Evolutionary conservation across 2,113 vertebrate genomes (phyloP).

Genomic region (Chloebia gouldiae): DNA sequence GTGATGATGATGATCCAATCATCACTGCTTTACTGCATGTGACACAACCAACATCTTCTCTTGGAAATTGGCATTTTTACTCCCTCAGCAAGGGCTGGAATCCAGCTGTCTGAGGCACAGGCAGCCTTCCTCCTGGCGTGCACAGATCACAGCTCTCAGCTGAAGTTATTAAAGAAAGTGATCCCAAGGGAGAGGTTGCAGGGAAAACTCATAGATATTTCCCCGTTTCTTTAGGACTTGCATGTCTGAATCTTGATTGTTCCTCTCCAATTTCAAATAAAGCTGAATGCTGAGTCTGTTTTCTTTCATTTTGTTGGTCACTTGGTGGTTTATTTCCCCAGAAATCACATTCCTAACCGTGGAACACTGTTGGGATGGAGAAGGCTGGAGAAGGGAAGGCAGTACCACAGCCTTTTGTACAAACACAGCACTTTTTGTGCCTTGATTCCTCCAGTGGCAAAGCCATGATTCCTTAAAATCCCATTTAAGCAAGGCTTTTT

Average conservation of each 20-base stretch:
- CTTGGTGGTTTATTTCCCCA: fast-evolving
- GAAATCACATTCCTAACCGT: not conserved
- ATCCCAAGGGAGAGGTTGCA: not conserved
- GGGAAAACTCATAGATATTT: not conserved
- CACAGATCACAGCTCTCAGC: not conserved
- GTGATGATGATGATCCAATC: not conserved
- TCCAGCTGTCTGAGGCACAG: not conserved
- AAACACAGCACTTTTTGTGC: not conserved
- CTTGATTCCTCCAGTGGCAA: not conserved
- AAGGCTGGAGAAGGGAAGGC: not conserved
- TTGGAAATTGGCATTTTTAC: not conserved
- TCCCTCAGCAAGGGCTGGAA: not conserved
- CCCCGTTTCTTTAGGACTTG: not conserved
- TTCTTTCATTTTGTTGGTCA: not conserved
- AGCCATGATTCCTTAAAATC: not conserved
- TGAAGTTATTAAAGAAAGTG: not conserved
- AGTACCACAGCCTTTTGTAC: not conserved
- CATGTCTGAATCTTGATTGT: not conserved
- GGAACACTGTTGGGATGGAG: not conserved
- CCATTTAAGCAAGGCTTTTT: not conserved
- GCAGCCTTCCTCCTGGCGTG: not conserved
- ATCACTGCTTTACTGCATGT: not conserved
- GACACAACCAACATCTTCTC: not conserved
- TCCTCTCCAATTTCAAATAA: not conserved
- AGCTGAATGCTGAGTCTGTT: not conserved